Evolutionary conservation across 1,140 invertebrate species (phyloP), one percentile per base, ranked within the genome.

Genomic region (Drosophila neocordata): DNA sequence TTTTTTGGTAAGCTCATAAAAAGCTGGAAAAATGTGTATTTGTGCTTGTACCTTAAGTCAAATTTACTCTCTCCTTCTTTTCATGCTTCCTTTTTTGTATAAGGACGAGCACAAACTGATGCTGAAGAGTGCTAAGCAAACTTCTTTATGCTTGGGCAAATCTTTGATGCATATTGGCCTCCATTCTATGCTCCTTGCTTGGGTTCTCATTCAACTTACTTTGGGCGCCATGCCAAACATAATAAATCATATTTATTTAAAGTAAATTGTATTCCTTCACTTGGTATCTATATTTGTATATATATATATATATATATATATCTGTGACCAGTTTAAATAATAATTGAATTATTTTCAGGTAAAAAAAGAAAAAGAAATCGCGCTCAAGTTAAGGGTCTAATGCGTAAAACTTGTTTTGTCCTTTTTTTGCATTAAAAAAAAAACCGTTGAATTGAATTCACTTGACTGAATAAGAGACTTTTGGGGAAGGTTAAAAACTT

Each of bases 221-320:
- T 65, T 68, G 37, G n/a, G 53, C 20, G 9, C 20, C 27, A 76
- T 78, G 82, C 76, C 83, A 87, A 82, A 87, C 78, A 82, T 88
- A 87, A 87, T 88, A 87, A 87, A 87, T 87, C 82, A 87, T 87
- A 87, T 87, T 87, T 87, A 87, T 88, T 87, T 87, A 82, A 87
- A 87, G 82, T 78, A 82, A 71, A 85, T 80, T 64, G 67, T 75
- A 59, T 73, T 74, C 63, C 52, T 66, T 65, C 35, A 48, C 59
- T 72, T 64, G 58, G 44, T 48, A 53, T 63, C 51, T 60, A 55
- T 13, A 44, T 20, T 27, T 44, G 20, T 18, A 6, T 37, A n/a
- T 20, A 18, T 27, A 13, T 58, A 0, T n/a, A 11, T 35, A 4
- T 13, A 27, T 8, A 34, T 13, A 37, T 58, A 12, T 58, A n/a